Evolutionary conservation across 2,113 vertebrate species (phyloP), one percentile per base, ranked within the genome.

Genomic region (Struthio camelus): DNA sequence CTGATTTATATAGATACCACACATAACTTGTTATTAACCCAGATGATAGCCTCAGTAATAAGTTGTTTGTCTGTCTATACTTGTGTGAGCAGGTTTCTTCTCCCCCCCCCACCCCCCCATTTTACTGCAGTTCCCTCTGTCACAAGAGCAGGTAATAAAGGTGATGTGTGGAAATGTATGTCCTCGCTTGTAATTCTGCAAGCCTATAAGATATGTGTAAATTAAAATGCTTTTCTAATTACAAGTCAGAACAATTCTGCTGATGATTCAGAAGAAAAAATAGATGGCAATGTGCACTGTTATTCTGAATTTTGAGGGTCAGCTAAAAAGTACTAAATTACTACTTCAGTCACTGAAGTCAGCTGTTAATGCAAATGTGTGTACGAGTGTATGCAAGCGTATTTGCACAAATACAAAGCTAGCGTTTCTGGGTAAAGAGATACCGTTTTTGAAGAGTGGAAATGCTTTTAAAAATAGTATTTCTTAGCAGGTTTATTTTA

Each of bases 61-160:
- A 95, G 54, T 27, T 83, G 76, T n/a, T 90, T 80, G 66, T 76
- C 38, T 64, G 61, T 38, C 32, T 75, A 0, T 36, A 22, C 10
- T 6, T 48, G 51, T 28, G 65, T 54, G 65, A 75, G 14, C 19
- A 12, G 8, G 62, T 66, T 86, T 73, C 7, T 70, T 66, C 17
- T 71, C 83, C 80, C 77, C 54, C 85, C 36, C 65, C 62, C 51
- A 15, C 44, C 40, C 58, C 14, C 54, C 0, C 0, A 23, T 61
- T 72, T 87, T 62, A 32, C 54, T 14, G 54, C 3, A 0, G 62
- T 85, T 79, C 89, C 85, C 54, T 79, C 62, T 64, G 67, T 2
- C 79, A 56, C 36, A 1, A 1, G 62, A 58, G 54, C 11, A 0
- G 13, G 34, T 4, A 25, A 0, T 13, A 62, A 83, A 12, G 54